phyloP scores from a whole-genome alignment of 1,140 invertebrate species.

The Chionoecetes opilio region DNA sequence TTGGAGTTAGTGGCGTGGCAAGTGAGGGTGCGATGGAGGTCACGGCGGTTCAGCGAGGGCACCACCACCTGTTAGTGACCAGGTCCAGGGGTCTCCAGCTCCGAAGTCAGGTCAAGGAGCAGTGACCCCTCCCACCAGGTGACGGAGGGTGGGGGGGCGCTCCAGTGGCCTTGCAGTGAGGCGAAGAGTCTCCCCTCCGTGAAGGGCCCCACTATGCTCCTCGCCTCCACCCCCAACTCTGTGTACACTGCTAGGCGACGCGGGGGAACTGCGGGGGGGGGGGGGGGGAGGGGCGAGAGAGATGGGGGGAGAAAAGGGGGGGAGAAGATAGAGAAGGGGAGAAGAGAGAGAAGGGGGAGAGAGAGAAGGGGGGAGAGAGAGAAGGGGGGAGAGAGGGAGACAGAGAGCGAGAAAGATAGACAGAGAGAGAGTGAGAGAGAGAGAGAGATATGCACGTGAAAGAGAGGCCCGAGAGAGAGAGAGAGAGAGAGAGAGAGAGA shows the following conservation, averaged over 20 bases:
- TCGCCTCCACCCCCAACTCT: constrained; percentile 38
- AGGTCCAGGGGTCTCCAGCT: constrained; percentile 40
- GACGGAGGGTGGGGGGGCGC: constrained; percentile 63
- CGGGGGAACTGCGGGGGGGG: not conserved
- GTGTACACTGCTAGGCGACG: constrained; percentile 44
- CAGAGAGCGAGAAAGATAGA: too few species aligned
- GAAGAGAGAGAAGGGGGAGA: not conserved
- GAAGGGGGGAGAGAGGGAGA: too few species aligned
- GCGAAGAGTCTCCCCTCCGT: constrained; percentile 19
- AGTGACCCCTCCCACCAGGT: constrained; percentile 67
- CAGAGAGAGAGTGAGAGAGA: too few species aligned
- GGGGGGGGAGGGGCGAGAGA: not conserved
- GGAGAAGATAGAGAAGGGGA: not conserved
- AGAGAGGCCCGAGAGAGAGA: too few species aligned
- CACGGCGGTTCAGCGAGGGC: constrained; percentile 80
- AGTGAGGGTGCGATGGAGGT: constrained; percentile 81
- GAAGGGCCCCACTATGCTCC: constrained; percentile 46
- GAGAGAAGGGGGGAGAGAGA: not conserved
- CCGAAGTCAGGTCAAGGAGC: constrained; percentile 61
- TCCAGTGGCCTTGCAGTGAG: constrained; percentile 36
- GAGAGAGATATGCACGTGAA: too few species aligned
- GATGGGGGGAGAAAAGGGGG: not conserved
- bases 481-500: too few species aligned
- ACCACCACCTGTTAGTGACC: constrained; percentile 79
- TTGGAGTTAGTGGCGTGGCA: constrained; percentile 83